A percentile compares a stretch with the other conserved stretches of the same genome.
phyloP scores from a whole-genome alignment of 2,113 vertebrate genomes.

The Blennius ocellaris region DNA sequence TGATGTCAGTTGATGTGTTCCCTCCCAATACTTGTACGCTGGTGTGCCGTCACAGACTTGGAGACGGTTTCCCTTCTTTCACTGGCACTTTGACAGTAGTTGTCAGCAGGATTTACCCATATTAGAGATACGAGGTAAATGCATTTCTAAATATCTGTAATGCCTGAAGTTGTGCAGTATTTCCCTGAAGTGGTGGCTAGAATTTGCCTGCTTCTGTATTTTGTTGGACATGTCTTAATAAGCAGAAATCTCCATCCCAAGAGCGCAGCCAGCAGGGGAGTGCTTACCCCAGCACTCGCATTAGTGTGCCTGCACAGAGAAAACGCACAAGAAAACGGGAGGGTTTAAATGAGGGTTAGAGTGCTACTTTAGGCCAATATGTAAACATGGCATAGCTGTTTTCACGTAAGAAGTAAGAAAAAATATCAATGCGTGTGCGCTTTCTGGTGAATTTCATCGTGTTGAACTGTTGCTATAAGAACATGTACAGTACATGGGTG shows the following conservation, averaged over 20 bases:
- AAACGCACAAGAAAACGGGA: slow-evolving; percentile 5
- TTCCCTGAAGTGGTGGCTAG: slow-evolving; percentile 32
- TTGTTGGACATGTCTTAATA: slow-evolving; percentile 55
- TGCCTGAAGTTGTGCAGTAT: slow-evolving; percentile 17
- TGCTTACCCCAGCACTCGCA: slow-evolving; percentile 46
- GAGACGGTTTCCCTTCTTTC: neutral
- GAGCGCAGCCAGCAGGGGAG: slow-evolving; percentile 45
- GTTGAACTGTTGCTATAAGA: neutral
- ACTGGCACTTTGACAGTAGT: neutral
- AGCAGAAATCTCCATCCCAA: slow-evolving; percentile 57
- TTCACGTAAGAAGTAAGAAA: neutral
- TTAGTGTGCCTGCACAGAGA: slow-evolving; percentile 5
- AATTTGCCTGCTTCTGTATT: slow-evolving; percentile 43
- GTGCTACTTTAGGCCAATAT: neutral
- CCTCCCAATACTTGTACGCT: too few relatives aligned
- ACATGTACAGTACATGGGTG: slow-evolving; percentile 16
- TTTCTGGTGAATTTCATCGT: slow-evolving; percentile 10
- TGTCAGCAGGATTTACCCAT: slow-evolving; percentile 6
- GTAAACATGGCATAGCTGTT: slow-evolving; percentile 14
- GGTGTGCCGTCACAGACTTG: too few relatives aligned
- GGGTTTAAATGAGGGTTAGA: slow-evolving; percentile 36
- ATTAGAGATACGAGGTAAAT: slow-evolving; percentile 8
- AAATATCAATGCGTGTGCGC: neutral
- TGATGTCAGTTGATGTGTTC: too few relatives aligned
- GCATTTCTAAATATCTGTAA: slow-evolving; percentile 25